Evolutionary conservation across 2,797 vertebrate genomes (phyloP).

Genomic region (Selene dorsalis): DNA sequence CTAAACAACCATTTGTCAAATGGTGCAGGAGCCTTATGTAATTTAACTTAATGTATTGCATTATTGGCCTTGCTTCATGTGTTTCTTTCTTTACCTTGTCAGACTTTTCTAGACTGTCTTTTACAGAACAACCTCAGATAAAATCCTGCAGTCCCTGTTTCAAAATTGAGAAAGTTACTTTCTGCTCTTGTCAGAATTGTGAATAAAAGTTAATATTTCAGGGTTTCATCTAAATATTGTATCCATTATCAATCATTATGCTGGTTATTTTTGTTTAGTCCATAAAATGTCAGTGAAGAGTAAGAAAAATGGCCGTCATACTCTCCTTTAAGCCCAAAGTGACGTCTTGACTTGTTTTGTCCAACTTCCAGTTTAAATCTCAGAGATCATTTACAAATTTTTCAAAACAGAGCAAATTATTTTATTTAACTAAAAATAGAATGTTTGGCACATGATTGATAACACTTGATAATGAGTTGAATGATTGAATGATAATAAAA

Average conservation of each 20-base stretch:
- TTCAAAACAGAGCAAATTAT: neutral
- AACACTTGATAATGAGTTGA: neutral
- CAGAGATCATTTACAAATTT: neutral
- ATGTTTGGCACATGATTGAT: neutral
- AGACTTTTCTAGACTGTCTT: neutral
- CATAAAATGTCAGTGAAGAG: neutral
- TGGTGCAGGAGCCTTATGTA: neutral
- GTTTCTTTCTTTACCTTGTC: neutral
- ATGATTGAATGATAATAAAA: neutral
- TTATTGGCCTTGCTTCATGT: neutral
- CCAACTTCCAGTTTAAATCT: neutral
- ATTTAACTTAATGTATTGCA: neutral
- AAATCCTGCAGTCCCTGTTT: neutral
- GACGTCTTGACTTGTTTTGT: neutral
- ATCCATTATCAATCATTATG: neutral
- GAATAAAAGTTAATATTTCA: neutral
- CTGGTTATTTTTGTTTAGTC: neutral
- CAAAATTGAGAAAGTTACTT: neutral
- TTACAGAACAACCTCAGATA: neutral
- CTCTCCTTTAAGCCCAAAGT: neutral
- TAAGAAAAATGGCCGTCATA: neutral
- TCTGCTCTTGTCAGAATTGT: neutral
- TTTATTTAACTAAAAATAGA: neutral
- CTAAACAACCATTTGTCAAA: neutral
- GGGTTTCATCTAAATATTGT: neutral